These are phyloP conservation scores for Mesoligia furuncula DNA, from an alignment of 2,888 invertebrate species.

Conservation along the genomic window DNA sequence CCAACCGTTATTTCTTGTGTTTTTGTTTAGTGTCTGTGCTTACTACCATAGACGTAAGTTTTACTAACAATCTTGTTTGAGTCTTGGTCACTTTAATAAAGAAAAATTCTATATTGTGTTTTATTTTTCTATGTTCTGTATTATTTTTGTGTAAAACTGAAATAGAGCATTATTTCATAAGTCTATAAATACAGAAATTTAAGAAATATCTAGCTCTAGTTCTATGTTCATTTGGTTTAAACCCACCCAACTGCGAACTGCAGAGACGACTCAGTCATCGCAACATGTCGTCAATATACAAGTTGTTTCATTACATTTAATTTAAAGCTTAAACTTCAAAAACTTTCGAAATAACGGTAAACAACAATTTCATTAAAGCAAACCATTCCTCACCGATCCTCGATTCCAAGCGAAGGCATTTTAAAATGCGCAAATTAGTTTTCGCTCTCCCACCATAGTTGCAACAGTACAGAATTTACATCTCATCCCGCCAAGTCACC, in stretches of 20 bases:
- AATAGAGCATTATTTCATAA: background rate
- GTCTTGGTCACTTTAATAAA: too few species aligned
- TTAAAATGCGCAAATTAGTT: constrained; percentile 64
- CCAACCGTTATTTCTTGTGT: too few species aligned
- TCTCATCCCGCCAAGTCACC: constrained; percentile 71
- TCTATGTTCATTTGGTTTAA: background rate
- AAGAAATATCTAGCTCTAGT: background rate
- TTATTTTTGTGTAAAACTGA: background rate
- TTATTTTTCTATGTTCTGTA: too few species aligned
- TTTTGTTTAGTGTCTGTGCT: too few species aligned
- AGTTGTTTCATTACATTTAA: constrained; percentile 11
- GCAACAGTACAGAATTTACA: constrained; percentile 75
- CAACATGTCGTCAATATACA: constrained; percentile 2
- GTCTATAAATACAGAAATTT: background rate
- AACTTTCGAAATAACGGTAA: constrained; percentile 30
- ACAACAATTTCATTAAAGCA: constrained; percentile 46
- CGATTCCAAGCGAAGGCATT: constrained; percentile 56
- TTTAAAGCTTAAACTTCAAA: constrained; percentile 20
- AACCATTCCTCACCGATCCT: constrained; percentile 43
- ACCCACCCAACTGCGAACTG: background rate
- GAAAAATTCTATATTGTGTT: too few species aligned
- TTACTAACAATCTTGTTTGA: too few species aligned
- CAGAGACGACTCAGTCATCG: background rate
- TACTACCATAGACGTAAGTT: too few species aligned
- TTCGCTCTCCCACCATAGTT: constrained; percentile 63